Evolutionary conservation across 2,113 vertebrate species (phyloP), one percentile per base, ranked within the genome.

Genomic region (Picathartes gymnocephalus): DNA sequence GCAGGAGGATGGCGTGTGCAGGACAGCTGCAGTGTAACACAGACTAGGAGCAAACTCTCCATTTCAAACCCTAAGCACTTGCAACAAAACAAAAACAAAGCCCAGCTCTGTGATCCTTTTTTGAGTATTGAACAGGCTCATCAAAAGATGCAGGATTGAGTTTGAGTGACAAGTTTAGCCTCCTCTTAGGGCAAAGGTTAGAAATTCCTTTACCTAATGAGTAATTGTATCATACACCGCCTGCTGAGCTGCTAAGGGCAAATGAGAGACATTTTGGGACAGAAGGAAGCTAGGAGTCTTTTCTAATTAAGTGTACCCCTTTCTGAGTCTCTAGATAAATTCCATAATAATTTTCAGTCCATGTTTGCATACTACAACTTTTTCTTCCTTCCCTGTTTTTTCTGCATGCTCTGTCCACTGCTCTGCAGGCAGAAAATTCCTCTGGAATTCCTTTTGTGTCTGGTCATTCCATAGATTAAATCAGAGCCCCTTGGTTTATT

Each of bases 391-490:
- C 1, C 1, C 56, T 28, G 47, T 86, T 94, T 92, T 66, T 76
- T 42, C 57, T 76, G 48, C 16, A 6, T 74, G 22, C 58, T 86
- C 74, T 79, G 50, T 84, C 81, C 60, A 51, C 61, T 62, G 40
- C 79, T 95, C 90, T 91, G 71, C 77, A 66, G 86, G 92, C 74
- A 88, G 57, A 87, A 88, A 96, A 97, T 92, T 82, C 82, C 95
- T 80, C 92, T 92, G 33, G 57, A 95, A 96, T 96, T 96, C 95
- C 82, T 97, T 96, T 95, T 95, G 86, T 90, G 93, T 90, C 95
- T 97, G 96, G 78, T 92, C 90, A 88, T 90, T 95, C 93, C 95
- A 96, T 93, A 96, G 94, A 93, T 96, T 94, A 95, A 97, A 92
- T 92, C 74, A 73, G 45, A 93, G 27, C 65, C 66, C 53, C n/a